A percentile compares a stretch with the other conserved stretches of the same genome.
These are phyloP conservation scores for Sciurus niger DNA, from an alignment of 2,113 vertebrate species.

Conservation along the genomic window DNA sequence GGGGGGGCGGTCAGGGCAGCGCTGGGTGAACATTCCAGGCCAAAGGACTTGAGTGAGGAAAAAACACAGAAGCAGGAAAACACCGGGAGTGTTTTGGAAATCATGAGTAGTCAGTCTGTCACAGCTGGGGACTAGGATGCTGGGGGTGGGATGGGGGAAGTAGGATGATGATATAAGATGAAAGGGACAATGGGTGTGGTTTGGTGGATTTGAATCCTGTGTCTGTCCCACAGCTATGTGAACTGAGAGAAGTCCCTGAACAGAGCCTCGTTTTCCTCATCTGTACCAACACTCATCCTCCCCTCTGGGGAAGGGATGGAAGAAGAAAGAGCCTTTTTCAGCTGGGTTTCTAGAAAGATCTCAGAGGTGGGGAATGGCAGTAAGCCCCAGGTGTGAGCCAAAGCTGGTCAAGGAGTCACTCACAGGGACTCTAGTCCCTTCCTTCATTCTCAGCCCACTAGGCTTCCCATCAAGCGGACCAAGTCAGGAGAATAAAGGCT, in stretches of 20 bases:
- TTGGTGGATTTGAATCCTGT: neutral
- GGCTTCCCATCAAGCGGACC: neutral
- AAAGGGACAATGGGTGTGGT: neutral
- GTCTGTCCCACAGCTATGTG: conserved; percentile 10
- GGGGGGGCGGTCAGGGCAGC: neutral
- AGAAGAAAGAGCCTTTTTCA: neutral
- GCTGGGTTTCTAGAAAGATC: conserved; percentile 46
- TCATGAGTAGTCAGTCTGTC: conserved; percentile 7
- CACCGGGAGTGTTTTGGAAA: conserved; percentile 34
- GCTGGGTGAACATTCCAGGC: conserved; percentile 10
- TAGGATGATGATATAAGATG: neutral
- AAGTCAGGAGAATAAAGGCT: conserved; percentile 22
- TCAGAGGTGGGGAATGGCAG: neutral
- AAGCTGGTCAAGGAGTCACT: neutral
- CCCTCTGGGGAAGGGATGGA: neutral
- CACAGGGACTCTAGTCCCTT: neutral
- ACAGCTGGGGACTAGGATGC: neutral
- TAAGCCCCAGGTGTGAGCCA: conserved; percentile 3
- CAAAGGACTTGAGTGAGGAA: conserved; percentile 17
- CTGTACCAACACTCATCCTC: neutral
- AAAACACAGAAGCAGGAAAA: conserved; percentile 52
- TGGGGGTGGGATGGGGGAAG: neutral
- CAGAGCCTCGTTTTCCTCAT: conserved; percentile 2
- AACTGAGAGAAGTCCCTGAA: neutral
- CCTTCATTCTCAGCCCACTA: neutral